These are phyloP conservation scores for Onychomys torridus DNA, from an alignment of 2,797 vertebrate species.

Conservation along the genomic window DNA sequence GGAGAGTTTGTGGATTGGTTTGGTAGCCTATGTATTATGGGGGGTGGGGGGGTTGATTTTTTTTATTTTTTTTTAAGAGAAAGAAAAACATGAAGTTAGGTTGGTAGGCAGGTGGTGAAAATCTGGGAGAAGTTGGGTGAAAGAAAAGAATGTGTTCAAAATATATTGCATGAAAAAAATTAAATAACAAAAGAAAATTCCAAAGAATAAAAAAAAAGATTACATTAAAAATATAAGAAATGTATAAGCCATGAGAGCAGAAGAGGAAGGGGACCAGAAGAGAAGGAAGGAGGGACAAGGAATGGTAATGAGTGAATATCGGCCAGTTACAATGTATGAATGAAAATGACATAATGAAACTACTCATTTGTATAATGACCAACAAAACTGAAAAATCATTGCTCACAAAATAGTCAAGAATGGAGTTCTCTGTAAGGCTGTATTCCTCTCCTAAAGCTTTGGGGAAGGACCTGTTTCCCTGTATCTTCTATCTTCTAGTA, in stretches of 20 bases:
- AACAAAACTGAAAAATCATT: background rate
- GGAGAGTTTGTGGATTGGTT: background rate
- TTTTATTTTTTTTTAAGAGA: background rate
- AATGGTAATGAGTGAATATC: too few species aligned
- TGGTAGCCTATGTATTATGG: background rate
- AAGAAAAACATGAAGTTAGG: background rate
- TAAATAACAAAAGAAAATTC: background rate
- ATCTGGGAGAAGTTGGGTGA: too few species aligned
- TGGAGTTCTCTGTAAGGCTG: background rate
- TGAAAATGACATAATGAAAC: background rate
- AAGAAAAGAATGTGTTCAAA: background rate
- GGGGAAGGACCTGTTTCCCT: background rate
- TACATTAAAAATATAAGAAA: background rate
- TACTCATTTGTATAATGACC: background rate
- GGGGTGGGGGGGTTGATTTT: background rate
- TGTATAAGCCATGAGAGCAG: background rate
- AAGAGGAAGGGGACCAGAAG: background rate
- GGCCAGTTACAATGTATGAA: background rate
- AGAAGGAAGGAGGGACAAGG: background rate
- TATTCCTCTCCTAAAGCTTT: background rate
- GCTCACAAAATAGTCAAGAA: background rate
- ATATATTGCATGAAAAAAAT: background rate
- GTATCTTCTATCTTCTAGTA: background rate
- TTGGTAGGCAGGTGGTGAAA: background rate
- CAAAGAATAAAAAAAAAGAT: background rate